These are phyloP conservation scores for Galemys pyrenaicus DNA, from an alignment of 2,113 vertebrate species.

Conservation along the genomic window DNA sequence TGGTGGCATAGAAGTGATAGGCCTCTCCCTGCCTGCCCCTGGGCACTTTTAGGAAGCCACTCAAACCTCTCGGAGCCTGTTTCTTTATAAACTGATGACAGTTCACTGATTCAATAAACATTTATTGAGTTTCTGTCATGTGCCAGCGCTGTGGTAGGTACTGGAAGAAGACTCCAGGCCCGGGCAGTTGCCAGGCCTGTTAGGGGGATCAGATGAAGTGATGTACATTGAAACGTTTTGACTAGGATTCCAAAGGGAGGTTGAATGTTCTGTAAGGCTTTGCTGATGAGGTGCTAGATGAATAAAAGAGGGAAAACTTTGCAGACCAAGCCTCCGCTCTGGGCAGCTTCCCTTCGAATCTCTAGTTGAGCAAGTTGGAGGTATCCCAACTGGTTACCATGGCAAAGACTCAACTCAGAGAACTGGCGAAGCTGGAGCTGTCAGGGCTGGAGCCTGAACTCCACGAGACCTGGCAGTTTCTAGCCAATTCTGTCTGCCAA, in stretches of 20 bases:
- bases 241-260: constrained; percentile 3
- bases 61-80: not conserved
- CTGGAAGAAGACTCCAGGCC: not conserved
- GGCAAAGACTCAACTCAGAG: constrained; percentile 49
- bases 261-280: constrained; percentile 44
- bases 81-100: constrained; percentile 28
- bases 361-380: constrained; percentile 59
- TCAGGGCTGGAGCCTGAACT: constrained; percentile 47
- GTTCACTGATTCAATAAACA: not conserved
- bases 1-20: not conserved
- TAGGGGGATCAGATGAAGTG: constrained; percentile 47
- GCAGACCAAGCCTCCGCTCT: not conserved
- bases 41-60: not conserved
- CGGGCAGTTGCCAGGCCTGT: constrained; percentile 10
- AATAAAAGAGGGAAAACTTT: constrained; percentile 49
- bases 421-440: constrained; percentile 17
- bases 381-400: constrained; percentile 53
- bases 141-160: constrained; percentile 61
- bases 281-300: constrained; percentile 56
- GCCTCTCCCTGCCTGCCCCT: not conserved
- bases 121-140: constrained; percentile 1
- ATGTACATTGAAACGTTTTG: constrained; percentile 26
- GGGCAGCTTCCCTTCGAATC: constrained; percentile 38
- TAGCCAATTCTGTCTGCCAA: not conserved
- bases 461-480: constrained; percentile 40